Conservation (phyloP, 2,888 invertebrate genomes). For the Pinctada fucata region DNA sequence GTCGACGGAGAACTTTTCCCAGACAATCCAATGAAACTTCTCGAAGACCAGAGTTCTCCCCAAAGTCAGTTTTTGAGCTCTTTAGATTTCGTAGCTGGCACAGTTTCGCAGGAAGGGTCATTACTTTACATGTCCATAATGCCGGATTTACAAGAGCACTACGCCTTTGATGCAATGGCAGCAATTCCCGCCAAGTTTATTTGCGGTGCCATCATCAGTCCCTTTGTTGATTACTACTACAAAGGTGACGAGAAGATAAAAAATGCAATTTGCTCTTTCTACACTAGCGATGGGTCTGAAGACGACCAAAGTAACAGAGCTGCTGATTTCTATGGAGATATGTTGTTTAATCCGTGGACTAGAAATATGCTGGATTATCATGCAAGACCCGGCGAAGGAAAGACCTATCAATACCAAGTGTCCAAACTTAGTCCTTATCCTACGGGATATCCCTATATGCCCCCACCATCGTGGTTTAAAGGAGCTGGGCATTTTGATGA, state of each 20-base stretch:
- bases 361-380: too few relatives aligned
- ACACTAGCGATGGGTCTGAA: too few relatives aligned
- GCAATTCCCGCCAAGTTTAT: conserved; percentile 1
- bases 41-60: not conserved
- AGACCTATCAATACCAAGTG: too few relatives aligned
- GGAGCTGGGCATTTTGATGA: conserved; percentile 18
- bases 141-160: not conserved
- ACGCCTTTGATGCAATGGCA: not conserved
- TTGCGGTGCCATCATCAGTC: not conserved
- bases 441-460: not conserved
- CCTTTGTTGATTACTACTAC: not conserved
- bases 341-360: too few relatives aligned
- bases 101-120: not conserved
- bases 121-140: not conserved
- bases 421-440: not conserved
- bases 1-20: conserved; percentile 8
- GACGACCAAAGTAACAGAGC: too few relatives aligned
- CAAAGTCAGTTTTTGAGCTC: conserved; percentile 6
- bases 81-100: conserved; percentile 8
- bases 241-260: too few relatives aligned
- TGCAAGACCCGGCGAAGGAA: too few relatives aligned
- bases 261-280: too few relatives aligned
- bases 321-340: too few relatives aligned
- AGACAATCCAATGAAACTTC: not conserved
- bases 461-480: conserved; percentile 11